Evolutionary conservation across 2,113 vertebrate genomes (phyloP).

Genomic region (Tringa solitaria): DNA sequence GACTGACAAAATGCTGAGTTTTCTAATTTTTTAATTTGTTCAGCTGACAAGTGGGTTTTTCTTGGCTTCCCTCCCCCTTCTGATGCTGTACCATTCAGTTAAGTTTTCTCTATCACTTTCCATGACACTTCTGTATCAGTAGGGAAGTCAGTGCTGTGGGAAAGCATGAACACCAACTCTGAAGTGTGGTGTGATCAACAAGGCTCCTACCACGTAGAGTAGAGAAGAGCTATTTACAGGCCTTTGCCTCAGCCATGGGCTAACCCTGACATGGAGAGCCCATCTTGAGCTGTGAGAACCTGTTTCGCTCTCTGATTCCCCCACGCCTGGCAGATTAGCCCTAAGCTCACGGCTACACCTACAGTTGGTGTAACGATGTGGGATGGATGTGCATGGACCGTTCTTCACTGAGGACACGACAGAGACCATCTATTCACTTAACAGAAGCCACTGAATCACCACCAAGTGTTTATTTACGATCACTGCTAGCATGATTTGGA

Average conservation of each 20-base stretch:
- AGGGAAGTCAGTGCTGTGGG: background rate
- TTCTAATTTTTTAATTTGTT: background rate
- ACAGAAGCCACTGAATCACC: background rate
- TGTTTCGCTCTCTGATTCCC: background rate
- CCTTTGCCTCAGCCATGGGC: background rate
- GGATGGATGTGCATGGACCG: background rate
- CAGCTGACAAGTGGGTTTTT: background rate
- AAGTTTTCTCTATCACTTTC: background rate
- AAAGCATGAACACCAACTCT: background rate
- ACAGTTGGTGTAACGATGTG: background rate
- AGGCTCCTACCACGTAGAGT: accelerated
- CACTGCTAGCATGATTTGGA: background rate
- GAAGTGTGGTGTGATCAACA: background rate
- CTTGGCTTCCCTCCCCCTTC: background rate
- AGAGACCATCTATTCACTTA: background rate
- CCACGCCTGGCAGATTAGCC: background rate
- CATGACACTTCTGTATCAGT: background rate
- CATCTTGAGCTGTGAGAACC: background rate
- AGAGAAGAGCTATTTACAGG: background rate
- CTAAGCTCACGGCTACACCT: background rate
- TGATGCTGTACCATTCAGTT: background rate
- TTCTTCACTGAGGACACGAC: background rate
- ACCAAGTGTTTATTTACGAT: background rate
- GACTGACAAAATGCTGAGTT: constrained; percentile 1
- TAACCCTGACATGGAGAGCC: background rate